Evolutionary conservation across 2,888 invertebrate species (phyloP).

Genomic region (Melinaea marsaeus): DNA sequence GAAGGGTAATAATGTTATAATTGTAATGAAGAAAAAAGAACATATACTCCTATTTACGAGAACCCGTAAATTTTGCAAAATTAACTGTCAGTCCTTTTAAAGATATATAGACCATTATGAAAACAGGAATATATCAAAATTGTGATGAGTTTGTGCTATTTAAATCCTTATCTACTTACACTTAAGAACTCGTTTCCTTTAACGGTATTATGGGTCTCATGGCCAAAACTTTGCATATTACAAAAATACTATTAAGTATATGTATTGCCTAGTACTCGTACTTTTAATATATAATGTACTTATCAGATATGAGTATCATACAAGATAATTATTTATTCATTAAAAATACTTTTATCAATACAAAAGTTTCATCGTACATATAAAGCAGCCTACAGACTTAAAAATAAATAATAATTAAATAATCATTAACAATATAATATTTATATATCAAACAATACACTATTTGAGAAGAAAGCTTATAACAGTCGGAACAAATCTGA

Average conservation of each 20-base stretch:
- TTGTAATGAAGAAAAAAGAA: constrained; percentile 19
- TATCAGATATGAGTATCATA: too few species aligned
- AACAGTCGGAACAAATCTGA: constrained; percentile 34
- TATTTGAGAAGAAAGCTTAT: constrained; percentile 3
- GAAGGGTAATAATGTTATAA: constrained; percentile 20
- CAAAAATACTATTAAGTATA: neutral
- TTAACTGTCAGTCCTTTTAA: constrained; percentile 20
- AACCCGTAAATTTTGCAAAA: constrained; percentile 21
- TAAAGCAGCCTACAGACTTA: neutral
- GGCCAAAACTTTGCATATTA: neutral
- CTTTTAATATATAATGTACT: neutral
- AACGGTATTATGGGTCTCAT: neutral
- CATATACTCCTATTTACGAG: constrained; percentile 21
- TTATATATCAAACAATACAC: neutral
- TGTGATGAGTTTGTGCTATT: neutral
- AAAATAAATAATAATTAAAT: neutral
- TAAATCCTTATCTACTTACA: neutral
- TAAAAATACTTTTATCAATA: too few species aligned
- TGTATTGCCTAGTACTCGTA: neutral
- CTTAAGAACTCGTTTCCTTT: neutral
- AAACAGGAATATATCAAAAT: constrained; percentile 3
- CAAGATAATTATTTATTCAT: too few species aligned
- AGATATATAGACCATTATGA: constrained; percentile 11
- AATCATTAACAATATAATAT: neutral
- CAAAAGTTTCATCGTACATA: too few species aligned